Conservation (phyloP, 2,888 invertebrate species). For the Parochlus steinenii region DNA sequence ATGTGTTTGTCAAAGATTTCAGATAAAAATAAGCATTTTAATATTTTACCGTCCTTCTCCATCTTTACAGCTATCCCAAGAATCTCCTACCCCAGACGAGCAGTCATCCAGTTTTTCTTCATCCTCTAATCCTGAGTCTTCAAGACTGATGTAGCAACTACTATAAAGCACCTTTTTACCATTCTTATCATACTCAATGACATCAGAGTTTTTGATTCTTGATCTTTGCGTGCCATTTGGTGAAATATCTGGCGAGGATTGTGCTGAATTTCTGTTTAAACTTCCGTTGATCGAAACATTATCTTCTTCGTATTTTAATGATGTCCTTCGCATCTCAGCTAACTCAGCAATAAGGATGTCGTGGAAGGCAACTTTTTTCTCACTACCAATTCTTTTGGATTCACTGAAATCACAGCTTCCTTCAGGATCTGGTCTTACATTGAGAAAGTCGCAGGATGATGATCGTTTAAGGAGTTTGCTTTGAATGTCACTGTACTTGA, state of each 20-base stretch:
- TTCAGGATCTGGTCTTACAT: no score
- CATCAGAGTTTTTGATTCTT: constrained; percentile 30
- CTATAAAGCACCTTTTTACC: no score
- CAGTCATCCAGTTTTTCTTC: constrained; percentile 29
- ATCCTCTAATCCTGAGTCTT: constrained; percentile 32
- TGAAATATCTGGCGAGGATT: constrained; percentile 21
- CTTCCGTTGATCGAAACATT: no score
- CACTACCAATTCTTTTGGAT: no score
- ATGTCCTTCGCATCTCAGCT: constrained; percentile 45
- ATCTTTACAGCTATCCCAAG: constrained; percentile 31
- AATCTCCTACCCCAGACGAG: constrained; percentile 30
- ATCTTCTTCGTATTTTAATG: no score
- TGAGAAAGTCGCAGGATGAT: constrained; percentile 8
- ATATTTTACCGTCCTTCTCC: constrained; percentile 22
- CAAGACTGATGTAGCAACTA: constrained; percentile 39
- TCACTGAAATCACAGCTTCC: no score
- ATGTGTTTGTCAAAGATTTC: no score
- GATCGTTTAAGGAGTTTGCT: constrained; percentile 10
- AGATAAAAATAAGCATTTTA: no score
- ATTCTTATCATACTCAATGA: no score
- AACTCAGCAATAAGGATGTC: constrained; percentile 54
- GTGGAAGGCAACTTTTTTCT: constrained; percentile 33
- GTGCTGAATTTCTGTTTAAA: constrained; percentile 29
- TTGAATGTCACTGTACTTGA: constrained; percentile 17
- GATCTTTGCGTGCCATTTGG: constrained; percentile 28